Evolutionary conservation across 2,113 vertebrate species (phyloP), one percentile per base, ranked within the genome.

Genomic region (Craseonycteris thonglongyai): DNA sequence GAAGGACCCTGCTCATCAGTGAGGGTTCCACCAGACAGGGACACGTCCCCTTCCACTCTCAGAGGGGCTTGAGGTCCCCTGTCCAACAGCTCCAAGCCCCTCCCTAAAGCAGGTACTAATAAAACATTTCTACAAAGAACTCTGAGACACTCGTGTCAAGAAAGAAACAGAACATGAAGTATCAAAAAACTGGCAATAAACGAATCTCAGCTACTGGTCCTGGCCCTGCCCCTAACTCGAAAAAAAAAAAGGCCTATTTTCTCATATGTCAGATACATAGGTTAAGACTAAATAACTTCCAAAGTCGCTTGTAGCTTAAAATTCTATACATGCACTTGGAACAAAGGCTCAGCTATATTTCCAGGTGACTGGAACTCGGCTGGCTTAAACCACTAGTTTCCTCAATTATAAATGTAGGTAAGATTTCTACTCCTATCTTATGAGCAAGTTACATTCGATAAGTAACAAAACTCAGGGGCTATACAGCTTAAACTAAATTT

Each of bases 341-440:
- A 59, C 63, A 87, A 76, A 71, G 11, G 47, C 24, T 65, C 35
- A 90, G 47, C 40, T 80, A 47, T 78, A 28, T 59, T 93, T 90
- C 47, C n/a, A 90, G 56, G 38, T 86, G 40, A 66, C 6, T 66
- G n/a, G 33, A 93, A 38, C 28, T 74, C 38, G 40, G 28, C 26
- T 49, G 28, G 28, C 66, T 93, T 35, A 95, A 93, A 42, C n/a
- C 80, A 72, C 66, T 79, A 56, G 40, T 51, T 80, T 88, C 56
- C 47, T 93, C 58, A 1, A 72, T 10, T 38, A 65, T 38, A 56
- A 63, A 66, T 45, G 24, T 0, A 47, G 45, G 47, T 33, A 18
- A 56, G 85, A 54, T 68, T 72, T 59, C 33, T 82, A 88, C 45
- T 65, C 28, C 35, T 30, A 59, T 47, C 12, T 68, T 71, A 81